phyloP scores from a whole-genome alignment of 2,888 invertebrate genomes.

The Nemoura dubitans region DNA sequence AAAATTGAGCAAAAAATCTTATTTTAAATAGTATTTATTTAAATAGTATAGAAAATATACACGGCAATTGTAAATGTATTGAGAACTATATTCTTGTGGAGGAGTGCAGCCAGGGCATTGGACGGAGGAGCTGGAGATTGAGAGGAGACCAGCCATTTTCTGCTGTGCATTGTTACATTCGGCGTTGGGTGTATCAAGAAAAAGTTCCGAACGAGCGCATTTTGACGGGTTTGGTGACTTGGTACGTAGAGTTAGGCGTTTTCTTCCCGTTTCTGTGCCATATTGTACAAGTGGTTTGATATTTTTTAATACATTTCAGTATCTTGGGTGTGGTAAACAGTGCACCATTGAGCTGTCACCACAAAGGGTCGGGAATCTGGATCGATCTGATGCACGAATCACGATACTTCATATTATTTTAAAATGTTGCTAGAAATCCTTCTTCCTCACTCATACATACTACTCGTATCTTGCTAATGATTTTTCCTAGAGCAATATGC shows the following conservation, averaged over 20 bases:
- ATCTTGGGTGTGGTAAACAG: slow-evolving; percentile 26
- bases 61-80: not conserved
- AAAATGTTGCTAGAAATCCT: not conserved
- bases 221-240: not conserved
- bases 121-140: not conserved
- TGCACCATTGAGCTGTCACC: slow-evolving; percentile 18
- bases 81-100: not conserved
- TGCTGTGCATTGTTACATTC: not conserved
- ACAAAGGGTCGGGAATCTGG: slow-evolving; percentile 21
- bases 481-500: not conserved
- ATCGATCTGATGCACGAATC: slow-evolving; percentile 20
- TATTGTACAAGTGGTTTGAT: not conserved
- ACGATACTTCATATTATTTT: too few relatives aligned
- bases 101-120: not conserved
- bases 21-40: not conserved
- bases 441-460: not conserved
- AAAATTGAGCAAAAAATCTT: too few relatives aligned
- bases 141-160: not conserved
- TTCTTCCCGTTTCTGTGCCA: not conserved
- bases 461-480: not conserved
- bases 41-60: too few relatives aligned
- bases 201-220: not conserved
- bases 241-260: not conserved
- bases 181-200: not conserved
- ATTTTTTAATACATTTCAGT: not conserved